Percentiles rank a stretch among this genome's conserved stretches.
Conservation (phyloP, 1,140 invertebrate genomes). For the Cydia splendana region DNA sequence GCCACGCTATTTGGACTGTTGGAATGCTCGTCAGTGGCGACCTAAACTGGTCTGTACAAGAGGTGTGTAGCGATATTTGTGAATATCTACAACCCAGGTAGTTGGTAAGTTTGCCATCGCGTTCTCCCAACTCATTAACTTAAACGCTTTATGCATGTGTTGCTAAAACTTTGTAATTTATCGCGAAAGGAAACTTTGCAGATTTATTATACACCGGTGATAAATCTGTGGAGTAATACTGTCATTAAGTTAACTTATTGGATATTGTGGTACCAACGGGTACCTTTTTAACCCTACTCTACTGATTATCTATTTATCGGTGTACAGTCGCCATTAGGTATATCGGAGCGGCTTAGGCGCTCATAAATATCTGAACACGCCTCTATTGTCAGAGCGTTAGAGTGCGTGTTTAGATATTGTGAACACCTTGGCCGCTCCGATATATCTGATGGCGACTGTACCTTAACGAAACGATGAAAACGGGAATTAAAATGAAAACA, state of each 20-base stretch:
- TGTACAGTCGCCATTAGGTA: too few species aligned
- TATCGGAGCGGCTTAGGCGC: too few species aligned
- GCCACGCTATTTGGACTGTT: too few species aligned
- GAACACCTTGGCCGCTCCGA: too few species aligned
- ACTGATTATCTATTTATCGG: not conserved
- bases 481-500: too few species aligned
- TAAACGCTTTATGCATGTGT: conserved; percentile 30
- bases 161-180: conserved; percentile 25
- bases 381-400: too few species aligned
- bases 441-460: too few species aligned
- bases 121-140: conserved; percentile 7
- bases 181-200: not conserved
- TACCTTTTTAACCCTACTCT: not conserved
- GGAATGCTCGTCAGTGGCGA: too few species aligned
- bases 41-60: not conserved
- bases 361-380: too few species aligned
- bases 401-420: too few species aligned
- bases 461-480: too few species aligned
- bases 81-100: not conserved
- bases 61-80: not conserved
- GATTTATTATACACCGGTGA: conserved; percentile 3
- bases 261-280: not conserved
- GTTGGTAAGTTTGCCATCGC: conserved; percentile 23
- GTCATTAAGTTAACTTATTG: not conserved
- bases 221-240: not conserved